Percentiles rank a stretch among this genome's conserved stretches.
phyloP scores from a whole-genome alignment of 1,140 invertebrate genomes.

The Harpegnathos saltator region DNA sequence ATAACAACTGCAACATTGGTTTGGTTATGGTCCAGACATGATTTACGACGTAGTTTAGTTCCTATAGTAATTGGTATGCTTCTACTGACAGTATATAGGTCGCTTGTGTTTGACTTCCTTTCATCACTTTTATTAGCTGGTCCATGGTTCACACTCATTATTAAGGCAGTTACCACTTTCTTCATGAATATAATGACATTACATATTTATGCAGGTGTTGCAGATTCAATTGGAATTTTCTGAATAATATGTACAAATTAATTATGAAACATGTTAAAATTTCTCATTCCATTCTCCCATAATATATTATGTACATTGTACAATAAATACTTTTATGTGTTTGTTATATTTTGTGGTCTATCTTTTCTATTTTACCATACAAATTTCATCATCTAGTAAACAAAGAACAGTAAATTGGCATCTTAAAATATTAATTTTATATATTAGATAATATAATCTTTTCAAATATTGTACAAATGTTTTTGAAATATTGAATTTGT shows the following conservation, averaged over 20 bases:
- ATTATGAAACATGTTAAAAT: conserved; percentile 20
- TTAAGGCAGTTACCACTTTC: conserved; percentile 90
- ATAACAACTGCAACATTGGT: conserved; percentile 95
- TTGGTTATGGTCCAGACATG: conserved; percentile 96
- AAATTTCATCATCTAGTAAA: too few species aligned
- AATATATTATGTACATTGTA: conserved; percentile 31
- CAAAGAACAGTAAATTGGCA: too few species aligned
- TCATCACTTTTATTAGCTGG: conserved; percentile 88
- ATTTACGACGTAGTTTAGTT: conserved; percentile 91
- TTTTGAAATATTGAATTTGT: too few species aligned
- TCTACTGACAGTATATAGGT: conserved; percentile 91
- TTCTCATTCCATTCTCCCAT: conserved; percentile 8
- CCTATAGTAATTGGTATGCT: conserved; percentile 91
- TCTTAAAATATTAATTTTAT: too few species aligned
- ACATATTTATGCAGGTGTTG: conserved; percentile 91
- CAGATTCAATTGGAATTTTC: conserved; percentile 90
- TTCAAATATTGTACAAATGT: too few species aligned
- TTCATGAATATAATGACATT: conserved; percentile 89
- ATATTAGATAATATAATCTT: too few species aligned
- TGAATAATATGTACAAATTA: conserved; percentile 76
- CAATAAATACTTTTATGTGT: conserved; percentile 21
- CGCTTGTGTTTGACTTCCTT: conserved; percentile 91
- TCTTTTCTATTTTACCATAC: background rate
- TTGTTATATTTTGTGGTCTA: conserved; percentile 7
- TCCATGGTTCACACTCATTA: conserved; percentile 91